phyloP scores from a whole-genome alignment of 1,140 invertebrate genomes.

The Atta cephalotes region DNA sequence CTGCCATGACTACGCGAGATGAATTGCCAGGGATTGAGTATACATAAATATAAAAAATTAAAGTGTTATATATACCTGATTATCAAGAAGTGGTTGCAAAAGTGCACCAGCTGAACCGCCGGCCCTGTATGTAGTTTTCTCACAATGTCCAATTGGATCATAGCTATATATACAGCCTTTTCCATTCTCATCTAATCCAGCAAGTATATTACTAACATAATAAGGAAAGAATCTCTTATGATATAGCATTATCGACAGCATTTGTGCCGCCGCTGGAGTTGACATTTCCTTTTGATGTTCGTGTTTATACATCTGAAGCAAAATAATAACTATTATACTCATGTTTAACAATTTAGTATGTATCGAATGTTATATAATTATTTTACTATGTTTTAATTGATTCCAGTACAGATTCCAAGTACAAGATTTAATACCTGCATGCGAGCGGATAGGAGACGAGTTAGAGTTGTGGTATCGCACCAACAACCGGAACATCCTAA shows the following conservation, averaged over 20 bases:
- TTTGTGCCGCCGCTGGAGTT: conserved; percentile 96
- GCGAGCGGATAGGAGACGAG: conserved; percentile 93
- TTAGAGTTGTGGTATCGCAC: conserved; percentile 98
- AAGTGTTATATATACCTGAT: conserved; percentile 88
- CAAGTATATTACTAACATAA: conserved; percentile 98
- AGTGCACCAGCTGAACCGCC: conserved; percentile 94
- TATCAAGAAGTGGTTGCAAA: conserved; percentile 95
- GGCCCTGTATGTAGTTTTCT: conserved; percentile 92
- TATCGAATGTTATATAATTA: conserved; percentile 23
- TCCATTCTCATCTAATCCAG: conserved; percentile 95
- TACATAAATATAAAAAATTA: neutral
- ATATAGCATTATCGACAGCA: conserved; percentile 98
- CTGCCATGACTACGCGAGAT: no score
- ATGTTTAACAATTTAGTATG: conserved; percentile 30
- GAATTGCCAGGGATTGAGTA: neutral
- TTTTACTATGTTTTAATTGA: conserved; percentile 1
- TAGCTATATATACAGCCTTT: conserved; percentile 98
- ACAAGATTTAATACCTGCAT: conserved; percentile 89
- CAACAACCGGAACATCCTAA: conserved; percentile 97
- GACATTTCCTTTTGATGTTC: conserved; percentile 98
- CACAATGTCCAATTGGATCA: conserved; percentile 98
- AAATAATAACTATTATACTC: neutral
- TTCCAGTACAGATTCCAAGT: neutral
- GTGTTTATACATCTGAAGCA: conserved; percentile 95
- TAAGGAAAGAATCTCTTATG: conserved; percentile 99